Conservation (phyloP, 2,888 invertebrate species). For the Campopleginae sp. region DNA sequence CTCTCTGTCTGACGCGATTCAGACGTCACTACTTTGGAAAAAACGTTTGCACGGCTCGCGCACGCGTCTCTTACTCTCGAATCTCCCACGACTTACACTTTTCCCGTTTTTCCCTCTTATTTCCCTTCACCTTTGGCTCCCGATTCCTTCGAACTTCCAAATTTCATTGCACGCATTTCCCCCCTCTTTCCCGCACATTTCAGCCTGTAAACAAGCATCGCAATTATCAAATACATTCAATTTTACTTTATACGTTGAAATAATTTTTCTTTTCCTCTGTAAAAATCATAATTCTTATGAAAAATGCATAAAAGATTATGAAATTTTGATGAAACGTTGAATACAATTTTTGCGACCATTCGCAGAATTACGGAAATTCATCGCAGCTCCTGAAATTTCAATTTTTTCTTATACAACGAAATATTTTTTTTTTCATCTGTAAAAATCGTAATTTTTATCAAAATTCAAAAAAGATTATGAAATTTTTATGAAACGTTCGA, state of each 20-base stretch:
- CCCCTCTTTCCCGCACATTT: neutral
- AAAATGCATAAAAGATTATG: neutral
- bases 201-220: neutral
- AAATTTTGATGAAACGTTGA: neutral
- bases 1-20: constrained; percentile 69
- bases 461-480: neutral
- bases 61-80: constrained; percentile 52
- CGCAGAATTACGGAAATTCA: neutral
- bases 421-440: neutral
- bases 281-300: neutral
- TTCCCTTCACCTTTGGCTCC: neutral
- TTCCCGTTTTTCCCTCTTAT: neutral
- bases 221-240: neutral
- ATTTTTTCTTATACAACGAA: neutral
- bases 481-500: too few species aligned
- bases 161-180: neutral
- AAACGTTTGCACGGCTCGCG: constrained; percentile 37
- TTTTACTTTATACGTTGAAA: neutral
- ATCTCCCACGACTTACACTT: constrained; percentile 56
- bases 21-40: constrained; percentile 68
- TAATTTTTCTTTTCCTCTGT: neutral
- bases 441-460: neutral
- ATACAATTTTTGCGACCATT: neutral
- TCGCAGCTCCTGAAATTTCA: neutral
- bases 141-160: neutral